Percentiles rank a stretch among this genome's conserved stretches.
These are phyloP conservation scores for Ceyx melanurus DNA, from an alignment of 2,113 vertebrate genomes.

Conservation along the genomic window DNA sequence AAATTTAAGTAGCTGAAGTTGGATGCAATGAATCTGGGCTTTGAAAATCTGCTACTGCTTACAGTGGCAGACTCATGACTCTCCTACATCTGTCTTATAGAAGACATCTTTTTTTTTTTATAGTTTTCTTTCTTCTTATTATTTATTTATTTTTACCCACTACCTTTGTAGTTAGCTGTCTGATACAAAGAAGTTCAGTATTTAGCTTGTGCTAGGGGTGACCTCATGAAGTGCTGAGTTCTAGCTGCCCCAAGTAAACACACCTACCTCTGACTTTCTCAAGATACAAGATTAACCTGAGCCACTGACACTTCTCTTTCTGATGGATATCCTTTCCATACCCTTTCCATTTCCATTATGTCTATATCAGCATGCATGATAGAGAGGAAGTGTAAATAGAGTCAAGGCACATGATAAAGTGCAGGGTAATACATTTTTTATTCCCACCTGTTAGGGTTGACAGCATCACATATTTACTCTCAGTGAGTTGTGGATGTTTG, in stretches of 20 bases:
- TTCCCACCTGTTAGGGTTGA: conserved; percentile 38
- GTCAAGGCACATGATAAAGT: conserved; percentile 29
- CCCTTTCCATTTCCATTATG: conserved; percentile 19
- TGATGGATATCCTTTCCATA: conserved; percentile 12
- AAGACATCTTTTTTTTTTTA: background rate
- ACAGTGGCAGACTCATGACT: background rate
- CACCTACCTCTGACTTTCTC: background rate
- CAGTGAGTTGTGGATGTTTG: conserved; percentile 10
- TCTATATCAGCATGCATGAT: conserved; percentile 12
- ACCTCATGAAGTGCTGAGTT: background rate
- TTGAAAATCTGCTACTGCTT: background rate
- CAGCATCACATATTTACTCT: conserved; percentile 41
- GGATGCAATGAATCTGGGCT: background rate
- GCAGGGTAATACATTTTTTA: conserved; percentile 48
- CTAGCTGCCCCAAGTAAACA: background rate
- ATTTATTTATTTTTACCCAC: background rate
- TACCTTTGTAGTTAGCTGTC: background rate
- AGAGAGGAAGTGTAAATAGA: conserved; percentile 28
- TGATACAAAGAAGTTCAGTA: background rate
- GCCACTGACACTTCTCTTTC: background rate
- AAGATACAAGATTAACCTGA: background rate
- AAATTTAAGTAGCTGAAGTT: background rate
- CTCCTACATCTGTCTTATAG: background rate
- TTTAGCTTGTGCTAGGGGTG: background rate
- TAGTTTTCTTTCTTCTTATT: too few species aligned